phyloP scores from a whole-genome alignment of 2,113 vertebrate species.

The Perca fluviatilis region DNA sequence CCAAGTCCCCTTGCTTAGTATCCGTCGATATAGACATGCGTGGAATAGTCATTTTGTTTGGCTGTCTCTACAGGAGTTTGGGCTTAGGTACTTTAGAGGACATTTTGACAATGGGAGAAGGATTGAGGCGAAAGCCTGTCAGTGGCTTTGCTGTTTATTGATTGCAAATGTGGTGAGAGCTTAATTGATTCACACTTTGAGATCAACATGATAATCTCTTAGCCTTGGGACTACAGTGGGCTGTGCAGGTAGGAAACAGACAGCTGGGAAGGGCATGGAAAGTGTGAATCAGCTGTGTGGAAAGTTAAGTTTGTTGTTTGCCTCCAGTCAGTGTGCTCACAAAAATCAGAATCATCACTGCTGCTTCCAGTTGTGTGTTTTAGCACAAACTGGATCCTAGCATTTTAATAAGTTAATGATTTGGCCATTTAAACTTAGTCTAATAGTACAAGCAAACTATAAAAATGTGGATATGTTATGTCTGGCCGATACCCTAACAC shows the following conservation, averaged over 20 bases:
- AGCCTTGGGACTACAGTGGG: conserved; percentile 66
- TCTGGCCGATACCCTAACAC: no score
- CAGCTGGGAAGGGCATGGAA: conserved; percentile 24
- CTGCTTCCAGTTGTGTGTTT: neutral
- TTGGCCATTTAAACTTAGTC: no score
- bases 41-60: conserved; percentile 69
- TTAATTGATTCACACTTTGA: conserved; percentile 85
- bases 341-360: conserved; percentile 2
- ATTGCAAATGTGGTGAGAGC: conserved; percentile 80
- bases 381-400: no score
- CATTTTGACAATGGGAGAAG: conserved; percentile 71
- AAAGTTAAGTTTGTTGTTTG: conserved; percentile 39
- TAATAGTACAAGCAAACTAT: no score
- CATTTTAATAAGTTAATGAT: no score
- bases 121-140: conserved; percentile 64
- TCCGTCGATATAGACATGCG: conserved; percentile 64
- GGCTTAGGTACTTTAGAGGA: conserved; percentile 65
- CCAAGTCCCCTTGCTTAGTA: conserved; percentile 43
- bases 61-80: conserved; percentile 56
- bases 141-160: conserved; percentile 83
- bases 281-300: conserved; percentile 37
- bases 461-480: no score
- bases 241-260: conserved; percentile 46
- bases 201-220: conserved; percentile 82
- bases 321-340: neutral